Base-by-base conservation (phyloP, 2,113 vertebrate genomes). In the Furnarius figulus region DNA sequence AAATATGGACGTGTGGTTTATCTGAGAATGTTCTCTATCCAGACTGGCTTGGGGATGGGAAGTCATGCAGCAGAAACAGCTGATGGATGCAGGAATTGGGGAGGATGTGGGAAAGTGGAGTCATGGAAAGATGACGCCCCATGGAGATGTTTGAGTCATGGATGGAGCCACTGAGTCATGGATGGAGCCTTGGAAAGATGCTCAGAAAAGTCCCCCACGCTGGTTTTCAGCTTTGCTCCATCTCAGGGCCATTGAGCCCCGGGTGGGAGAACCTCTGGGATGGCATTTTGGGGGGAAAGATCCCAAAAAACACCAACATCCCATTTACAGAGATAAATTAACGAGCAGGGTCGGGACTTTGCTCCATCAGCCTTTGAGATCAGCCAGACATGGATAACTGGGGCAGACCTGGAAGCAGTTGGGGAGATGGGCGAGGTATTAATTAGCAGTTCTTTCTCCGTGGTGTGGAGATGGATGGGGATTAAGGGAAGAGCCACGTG, bases 371-470 rank as follows among this genome's bases (percentile, higher is more conserved):
- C 27, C 46, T 65, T 30, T 0, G 14, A 25, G 65, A 81, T 78
- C 28, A 93, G 50, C 39, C 88, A 30, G 76, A 56, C 82, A 35
- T 59, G 40, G 94, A 96, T 63, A 89, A 79, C 56, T 19, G 12
- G 65, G 65, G 92, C 14, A 5, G 71, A 62, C 78, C 92, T 71
- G 83, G 95, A 91, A 90, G 82, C 65, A 65, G 23, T 58, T 11
- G 52, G 89, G 89, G 88, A 93, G 96, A 95, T 14, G 87, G 84
- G 93, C 77, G 89, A 95, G 90, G 96, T 89, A 96, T 97, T 97
- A 97, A 98, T 98, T 96, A 98, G 96, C 95, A 56, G 93, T 82
- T 85, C 94, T 91, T 97, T 85, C 95, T 95, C 49, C 31, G 68
- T 2, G 19, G 90, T 8, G 70, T 3, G 2, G 97, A 96, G 97